A percentile compares a stretch with the other conserved stretches of the same genome.
Conservation (phyloP, 2,797 vertebrate species). For the Gymnoscopelus braueri region DNA sequence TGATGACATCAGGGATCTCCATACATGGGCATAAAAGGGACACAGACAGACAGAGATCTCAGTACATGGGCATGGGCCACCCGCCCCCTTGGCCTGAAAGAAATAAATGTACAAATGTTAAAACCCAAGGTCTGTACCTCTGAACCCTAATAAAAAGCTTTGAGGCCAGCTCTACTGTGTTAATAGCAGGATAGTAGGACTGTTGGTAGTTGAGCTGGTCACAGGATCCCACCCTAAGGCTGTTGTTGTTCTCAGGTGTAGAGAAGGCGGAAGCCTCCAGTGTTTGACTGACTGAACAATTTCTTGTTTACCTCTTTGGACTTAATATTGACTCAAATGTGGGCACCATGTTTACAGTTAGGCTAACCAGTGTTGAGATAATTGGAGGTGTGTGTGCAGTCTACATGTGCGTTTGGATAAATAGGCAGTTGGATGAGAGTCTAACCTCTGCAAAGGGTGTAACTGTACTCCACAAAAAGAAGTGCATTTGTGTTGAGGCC, state of each 20-base stretch:
- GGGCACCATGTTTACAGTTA: constrained; percentile 29
- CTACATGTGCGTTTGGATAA: neutral
- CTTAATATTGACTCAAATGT: constrained; percentile 62
- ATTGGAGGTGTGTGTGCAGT: neutral
- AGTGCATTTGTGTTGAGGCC: neutral
- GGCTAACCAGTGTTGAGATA: constrained; percentile 17
- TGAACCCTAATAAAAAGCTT: too few species aligned
- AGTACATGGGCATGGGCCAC: too few species aligned
- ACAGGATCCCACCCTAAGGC: constrained; percentile 57
- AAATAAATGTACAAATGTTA: too few species aligned
- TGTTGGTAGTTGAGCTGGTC: constrained; percentile 31
- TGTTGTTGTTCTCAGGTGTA: constrained; percentile 32
- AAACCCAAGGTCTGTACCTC: too few species aligned
- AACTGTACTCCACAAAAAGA: neutral
- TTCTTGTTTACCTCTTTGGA: constrained; percentile 70
- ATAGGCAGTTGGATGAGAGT: neutral
- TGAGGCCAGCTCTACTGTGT: too few species aligned
- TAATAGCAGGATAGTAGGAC: neutral
- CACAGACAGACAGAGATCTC: too few species aligned
- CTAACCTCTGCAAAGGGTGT: neutral
- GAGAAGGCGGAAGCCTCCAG: constrained; percentile 33
- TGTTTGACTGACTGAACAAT: constrained; percentile 47
- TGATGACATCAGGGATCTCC: too few species aligned
- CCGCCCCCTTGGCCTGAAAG: too few species aligned
- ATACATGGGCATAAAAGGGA: too few species aligned